Evolutionary conservation across 64 coral and sea anemone genomes (phyloP), one percentile per base, ranked within the genome.

Genomic region (Catalaphyllia jardinei): DNA sequence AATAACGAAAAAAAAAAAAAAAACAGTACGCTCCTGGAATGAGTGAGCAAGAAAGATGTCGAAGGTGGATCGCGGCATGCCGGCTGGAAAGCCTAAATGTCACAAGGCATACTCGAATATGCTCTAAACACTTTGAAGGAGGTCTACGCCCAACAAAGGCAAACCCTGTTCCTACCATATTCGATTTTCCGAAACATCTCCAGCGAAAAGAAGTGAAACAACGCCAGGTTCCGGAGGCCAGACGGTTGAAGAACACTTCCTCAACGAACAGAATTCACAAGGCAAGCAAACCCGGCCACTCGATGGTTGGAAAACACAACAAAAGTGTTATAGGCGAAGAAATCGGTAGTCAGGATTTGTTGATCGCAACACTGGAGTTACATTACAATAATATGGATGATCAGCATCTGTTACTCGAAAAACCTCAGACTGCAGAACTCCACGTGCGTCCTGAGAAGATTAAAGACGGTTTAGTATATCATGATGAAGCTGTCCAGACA

Each of bases 31-130:
- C 62, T 88, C 72, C 72, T n/a, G n/a, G n/a, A n/a, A n/a, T 74
- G 52, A 25, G 28, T 77, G 73, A 88, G 27, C 50, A 24, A 6
- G 72, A 88, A 76, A 89, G 77, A 71, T 22, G 76, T 54, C 17
- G 52, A 55, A 80, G 69, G 75, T 89, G 76, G 62, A 89, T 89
- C 52, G 61, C 76, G 17, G 77, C 62, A 89, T 89, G 60, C 42
- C 88, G 24, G 24, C 77, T 90, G 67, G 31, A 82, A 90, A 74
- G 78, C 73, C 24, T 90, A 38, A 90, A 60, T 73, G 78, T 90
- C 50, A 75, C 78, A 61, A 83, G 78, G 60, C 19, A 42, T 62
- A 82, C 89, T 59, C 52, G 75, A 31, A 79, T 89, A 29, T 89
- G 74, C 31, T 89, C 75, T 64, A 52, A 67, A 28, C 74, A 89